Evolutionary conservation across 2,113 vertebrate genomes (phyloP).

Genomic region (Ictalurus punctatus): DNA sequence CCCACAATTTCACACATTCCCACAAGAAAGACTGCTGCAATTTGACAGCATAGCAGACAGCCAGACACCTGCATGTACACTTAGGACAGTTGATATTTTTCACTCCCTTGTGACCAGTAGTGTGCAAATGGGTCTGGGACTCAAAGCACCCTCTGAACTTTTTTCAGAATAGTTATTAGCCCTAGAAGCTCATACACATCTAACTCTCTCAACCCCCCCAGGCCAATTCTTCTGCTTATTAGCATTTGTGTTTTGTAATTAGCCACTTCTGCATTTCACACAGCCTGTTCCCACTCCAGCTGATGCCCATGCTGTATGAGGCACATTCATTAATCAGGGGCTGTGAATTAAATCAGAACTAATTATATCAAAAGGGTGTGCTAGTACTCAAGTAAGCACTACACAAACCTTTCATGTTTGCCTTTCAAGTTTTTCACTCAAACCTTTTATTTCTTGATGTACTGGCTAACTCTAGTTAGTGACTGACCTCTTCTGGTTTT

Average conservation of each 20-base stretch:
- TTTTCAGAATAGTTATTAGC: background rate
- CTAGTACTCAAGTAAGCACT: background rate
- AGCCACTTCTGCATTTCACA: conserved; percentile 6
- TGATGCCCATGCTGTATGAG: conserved; percentile 1
- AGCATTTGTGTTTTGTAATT: background rate
- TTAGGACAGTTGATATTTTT: background rate
- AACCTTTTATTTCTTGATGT: background rate
- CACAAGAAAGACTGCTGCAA: background rate
- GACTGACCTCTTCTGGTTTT: background rate
- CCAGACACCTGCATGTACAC: background rate
- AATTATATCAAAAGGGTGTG: conserved; percentile 27
- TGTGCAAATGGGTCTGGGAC: background rate
- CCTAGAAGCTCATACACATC: background rate
- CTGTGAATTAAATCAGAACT: conserved; percentile 22
- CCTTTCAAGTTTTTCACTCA: conserved; percentile 19
- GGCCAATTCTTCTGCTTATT: background rate
- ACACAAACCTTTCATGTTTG: background rate
- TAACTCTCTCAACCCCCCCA: background rate
- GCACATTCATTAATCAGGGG: conserved; percentile 12
- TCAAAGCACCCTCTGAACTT: background rate
- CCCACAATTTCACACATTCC: background rate
- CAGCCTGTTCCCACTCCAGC: background rate
- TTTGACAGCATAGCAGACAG: background rate
- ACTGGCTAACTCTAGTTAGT: background rate
- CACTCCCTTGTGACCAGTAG: background rate